Conservation (phyloP, 2,888 invertebrate genomes). For the Amaurobius ferox region DNA sequence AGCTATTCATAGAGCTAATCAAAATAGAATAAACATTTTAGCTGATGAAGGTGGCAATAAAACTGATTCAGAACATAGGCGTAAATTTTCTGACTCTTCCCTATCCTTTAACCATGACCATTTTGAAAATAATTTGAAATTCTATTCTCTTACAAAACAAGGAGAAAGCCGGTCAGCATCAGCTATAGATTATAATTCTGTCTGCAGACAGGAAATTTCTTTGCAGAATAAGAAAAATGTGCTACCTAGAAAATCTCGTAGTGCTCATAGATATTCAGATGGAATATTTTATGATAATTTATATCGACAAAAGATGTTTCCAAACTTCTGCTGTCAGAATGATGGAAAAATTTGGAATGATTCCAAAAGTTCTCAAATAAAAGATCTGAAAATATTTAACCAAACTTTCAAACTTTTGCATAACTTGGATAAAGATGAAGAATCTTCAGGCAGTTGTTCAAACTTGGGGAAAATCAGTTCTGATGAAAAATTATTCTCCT, state of each 20-base stretch:
- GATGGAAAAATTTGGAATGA: constrained; percentile 36
- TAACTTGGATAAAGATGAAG: constrained; percentile 39
- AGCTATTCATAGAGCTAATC: neutral
- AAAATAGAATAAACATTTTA: neutral
- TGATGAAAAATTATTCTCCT: constrained; percentile 35
- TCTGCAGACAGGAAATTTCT: constrained; percentile 18
- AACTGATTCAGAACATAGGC: neutral
- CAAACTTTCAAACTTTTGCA: constrained; percentile 46
- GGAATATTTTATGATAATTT: constrained; percentile 56
- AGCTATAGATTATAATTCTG: constrained; percentile 32
- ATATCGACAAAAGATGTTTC: constrained; percentile 24
- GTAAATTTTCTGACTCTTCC: constrained; percentile 58
- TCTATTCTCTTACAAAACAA: constrained; percentile 28
- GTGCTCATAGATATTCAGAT: constrained; percentile 62
- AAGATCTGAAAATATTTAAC: constrained; percentile 41
- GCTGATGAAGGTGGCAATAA: neutral
- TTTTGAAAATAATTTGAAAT: constrained; percentile 24
- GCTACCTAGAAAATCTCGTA: constrained; percentile 32
- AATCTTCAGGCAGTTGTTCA: constrained; percentile 58
- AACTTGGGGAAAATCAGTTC: constrained; percentile 40
- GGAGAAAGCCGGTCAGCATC: constrained; percentile 36
- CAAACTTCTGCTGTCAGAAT: constrained; percentile 14
- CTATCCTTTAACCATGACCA: constrained; percentile 5
- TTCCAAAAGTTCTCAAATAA: constrained; percentile 27
- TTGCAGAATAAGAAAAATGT: neutral